Base-by-base conservation (phyloP, 2,888 invertebrate genomes). In the Cataglyphis livida region DNA sequence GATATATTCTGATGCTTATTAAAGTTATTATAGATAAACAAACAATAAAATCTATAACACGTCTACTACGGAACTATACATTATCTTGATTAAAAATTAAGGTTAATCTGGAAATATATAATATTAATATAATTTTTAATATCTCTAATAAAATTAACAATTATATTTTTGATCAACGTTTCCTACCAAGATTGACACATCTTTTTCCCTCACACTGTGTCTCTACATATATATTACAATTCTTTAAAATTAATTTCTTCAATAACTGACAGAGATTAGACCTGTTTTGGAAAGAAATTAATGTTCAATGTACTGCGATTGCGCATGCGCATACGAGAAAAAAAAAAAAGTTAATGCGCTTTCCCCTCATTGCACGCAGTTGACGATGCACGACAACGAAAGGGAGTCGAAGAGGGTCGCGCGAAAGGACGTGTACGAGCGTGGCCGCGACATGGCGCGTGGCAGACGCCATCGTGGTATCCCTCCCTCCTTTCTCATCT, bases 401-500 rank as follows among this genome's bases (percentile, higher is more conserved):
- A 76, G 83, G 76, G 79, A 41, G 38, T 6, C 48, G 83, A 78
- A 79, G 75, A 79, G 73, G 84, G 82, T 25, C 21, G 73, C 54
- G 78, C 73, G 82, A 85, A 51, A 85, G 85, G 84, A 93, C 94
- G 93, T 93, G 92, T 91, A 90, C 88, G 85, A 87, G 88, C 88
- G 89, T 82, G 87, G 87, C 87, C 82, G 87, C 90, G 93, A 92
- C 90, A 94, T 94, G 94, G 94, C 94, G 94, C 93, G 93, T 93
- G 93, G 93, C 93, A 85, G 93, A 91, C 93, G 94, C 94, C 94
- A 94, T 94, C 84, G 87, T 86, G 84, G 76, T 81, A 83, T 88
- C 1, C 5, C 84, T 88, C 87, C 82, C 74, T 76, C 82, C 84
- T 18, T 1, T 82, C 73, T 65, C 86, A 81, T 79, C 85, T 7